Evolutionary conservation across 1,140 invertebrate species (phyloP), one percentile per base, ranked within the genome.

Genomic region (Steinernema khuongi): DNA sequence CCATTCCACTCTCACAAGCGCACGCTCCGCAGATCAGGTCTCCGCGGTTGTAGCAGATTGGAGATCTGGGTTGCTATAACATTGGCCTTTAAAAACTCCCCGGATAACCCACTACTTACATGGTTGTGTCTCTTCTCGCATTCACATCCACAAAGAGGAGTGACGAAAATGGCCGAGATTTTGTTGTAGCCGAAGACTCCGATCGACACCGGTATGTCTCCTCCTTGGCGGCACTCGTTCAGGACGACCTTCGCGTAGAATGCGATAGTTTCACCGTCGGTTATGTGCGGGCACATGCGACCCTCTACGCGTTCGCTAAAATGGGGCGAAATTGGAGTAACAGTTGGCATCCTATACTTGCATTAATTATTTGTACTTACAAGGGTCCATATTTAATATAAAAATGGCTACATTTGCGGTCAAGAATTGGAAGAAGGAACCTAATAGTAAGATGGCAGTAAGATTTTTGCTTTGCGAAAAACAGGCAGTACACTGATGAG

Each of bases 131-230:
- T 66, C 18, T 78, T 81, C 72, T 84, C 83, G 68, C 83, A 84
- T 41, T 84, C 83, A 72, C 83, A 84, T 4, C 80, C 84, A 70
- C 83, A 84, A 14, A 83, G 60, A 17, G 83, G 84, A 0, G 84
- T 85, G 66, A 84, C 78, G 68, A 81, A 84, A 11, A 84, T 44
- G 11, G 81, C 83, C 31, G 82, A 79, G 11, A 84, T 81, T 2
- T 72, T 80, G 70, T 81, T 81, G 74, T 85, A 82, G 11, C 83
- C 84, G 67, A 78, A 78, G 41, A 84, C 76, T 19, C 83, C 81
- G 19, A 84, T 78, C 1, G 81, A 84, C 18, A 85, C 71, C 11
- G 81, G 75, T 26, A 83, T 73, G 41, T 80, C 67, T 28, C 83
- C 83, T 17, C 69, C 43, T 7, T 36, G 72, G 1, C 75, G 81